A percentile compares a stretch with the other conserved stretches of the same genome.
Conservation (phyloP, 64 coral and sea anemone species). For the Acropora tenuis region DNA sequence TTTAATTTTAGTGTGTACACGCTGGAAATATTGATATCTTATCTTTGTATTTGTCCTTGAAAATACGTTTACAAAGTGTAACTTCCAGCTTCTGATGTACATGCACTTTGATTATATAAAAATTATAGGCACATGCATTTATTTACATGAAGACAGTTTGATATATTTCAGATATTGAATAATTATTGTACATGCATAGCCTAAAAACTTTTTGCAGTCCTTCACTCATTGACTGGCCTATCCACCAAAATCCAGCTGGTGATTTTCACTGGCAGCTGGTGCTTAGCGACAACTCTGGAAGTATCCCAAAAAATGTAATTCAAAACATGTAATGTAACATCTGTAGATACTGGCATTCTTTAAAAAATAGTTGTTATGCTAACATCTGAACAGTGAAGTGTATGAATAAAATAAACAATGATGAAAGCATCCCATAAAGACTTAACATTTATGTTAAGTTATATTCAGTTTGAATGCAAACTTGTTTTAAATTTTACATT, state of each 20-base stretch:
- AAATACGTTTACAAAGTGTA: background rate
- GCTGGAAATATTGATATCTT: background rate
- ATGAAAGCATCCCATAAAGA: background rate
- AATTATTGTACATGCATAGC: background rate
- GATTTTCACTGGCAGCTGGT: background rate
- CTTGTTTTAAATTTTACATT: no score
- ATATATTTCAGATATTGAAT: background rate
- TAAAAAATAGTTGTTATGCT: background rate
- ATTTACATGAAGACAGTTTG: background rate
- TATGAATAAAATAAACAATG: background rate
- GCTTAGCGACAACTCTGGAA: background rate
- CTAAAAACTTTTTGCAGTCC: background rate
- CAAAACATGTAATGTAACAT: background rate
- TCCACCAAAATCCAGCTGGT: background rate
- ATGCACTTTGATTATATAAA: background rate
- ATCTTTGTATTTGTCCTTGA: background rate
- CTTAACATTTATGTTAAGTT: background rate
- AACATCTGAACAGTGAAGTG: background rate
- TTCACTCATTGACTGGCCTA: background rate
- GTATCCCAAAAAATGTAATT: background rate
- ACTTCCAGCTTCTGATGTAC: slow-evolving; percentile 9
- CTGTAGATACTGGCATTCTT: background rate
- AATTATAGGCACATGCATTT: background rate
- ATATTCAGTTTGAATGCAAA: no score
- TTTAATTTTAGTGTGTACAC: background rate